These are phyloP conservation scores for Platysternon megacephalum DNA, from an alignment of 2,113 vertebrate genomes.

Conservation along the genomic window DNA sequence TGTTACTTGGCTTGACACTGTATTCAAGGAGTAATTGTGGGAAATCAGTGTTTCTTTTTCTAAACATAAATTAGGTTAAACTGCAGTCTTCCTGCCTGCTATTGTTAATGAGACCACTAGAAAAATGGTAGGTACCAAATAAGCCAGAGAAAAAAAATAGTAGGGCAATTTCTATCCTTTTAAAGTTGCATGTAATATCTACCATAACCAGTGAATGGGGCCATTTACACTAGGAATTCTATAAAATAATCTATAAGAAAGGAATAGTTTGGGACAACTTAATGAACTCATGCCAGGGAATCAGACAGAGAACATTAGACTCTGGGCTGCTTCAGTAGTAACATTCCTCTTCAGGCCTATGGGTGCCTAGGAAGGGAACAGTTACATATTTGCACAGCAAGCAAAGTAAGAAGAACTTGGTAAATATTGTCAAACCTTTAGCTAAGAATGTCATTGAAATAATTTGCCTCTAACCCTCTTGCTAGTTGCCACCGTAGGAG, in stretches of 20 bases:
- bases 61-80: conserved; percentile 75
- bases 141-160: conserved; percentile 35
- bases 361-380: not conserved
- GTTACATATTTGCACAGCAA: conserved; percentile 30
- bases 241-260: not conserved
- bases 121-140: conserved; percentile 40
- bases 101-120: conserved; percentile 60
- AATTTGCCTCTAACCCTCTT: conserved; percentile 21
- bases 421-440: conserved; percentile 36
- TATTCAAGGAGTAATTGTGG: conserved; percentile 61
- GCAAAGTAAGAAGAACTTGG: conserved; percentile 1
- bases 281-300: not conserved
- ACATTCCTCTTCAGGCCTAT: not conserved
- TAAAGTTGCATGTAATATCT: not conserved
- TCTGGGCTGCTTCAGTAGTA: not conserved
- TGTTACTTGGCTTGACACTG: conserved; percentile 53
- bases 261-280: not conserved
- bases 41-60: conserved; percentile 69
- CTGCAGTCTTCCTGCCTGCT: conserved; percentile 67
- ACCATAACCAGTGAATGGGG: not conserved
- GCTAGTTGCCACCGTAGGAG: not conserved
- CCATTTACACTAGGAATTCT: not conserved
- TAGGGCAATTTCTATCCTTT: not conserved
- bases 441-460: conserved; percentile 18
- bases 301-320: not conserved